Conservation (phyloP, 2,797 vertebrate genomes). For the Xenopus petersii region DNA sequence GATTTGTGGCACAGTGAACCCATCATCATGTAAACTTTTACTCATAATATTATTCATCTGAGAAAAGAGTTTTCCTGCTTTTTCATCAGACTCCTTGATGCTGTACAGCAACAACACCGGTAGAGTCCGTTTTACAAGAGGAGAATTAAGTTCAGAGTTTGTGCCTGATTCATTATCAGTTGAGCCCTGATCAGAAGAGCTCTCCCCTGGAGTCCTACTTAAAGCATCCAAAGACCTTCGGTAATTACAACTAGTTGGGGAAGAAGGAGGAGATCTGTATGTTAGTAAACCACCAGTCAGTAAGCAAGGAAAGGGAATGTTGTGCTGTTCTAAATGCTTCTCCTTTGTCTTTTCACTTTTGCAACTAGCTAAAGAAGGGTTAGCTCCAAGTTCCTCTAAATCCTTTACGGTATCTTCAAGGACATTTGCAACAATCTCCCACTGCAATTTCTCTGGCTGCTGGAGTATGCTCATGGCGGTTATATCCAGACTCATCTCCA, state of each 20-base stretch:
- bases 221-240: constrained; percentile 84
- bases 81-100: constrained; percentile 96
- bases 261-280: constrained; percentile 86
- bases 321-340: constrained; percentile 88
- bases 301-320: constrained; percentile 98
- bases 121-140: constrained; percentile 87
- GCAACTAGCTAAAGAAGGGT: constrained; percentile 78
- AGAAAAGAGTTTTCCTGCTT: constrained; percentile 92
- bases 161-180: constrained; percentile 93
- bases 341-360: constrained; percentile 93
- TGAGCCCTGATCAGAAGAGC: constrained; percentile 83
- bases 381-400: constrained; percentile 93
- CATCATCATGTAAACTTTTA: constrained; percentile 95
- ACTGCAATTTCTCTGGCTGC: constrained; percentile 96
- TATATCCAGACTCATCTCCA: constrained; percentile 91
- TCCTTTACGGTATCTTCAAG: constrained; percentile 97
- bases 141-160: constrained; percentile 83
- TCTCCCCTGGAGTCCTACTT: constrained; percentile 87
- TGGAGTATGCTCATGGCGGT: constrained; percentile 94
- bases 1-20: constrained; percentile 96
- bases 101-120: constrained; percentile 93
- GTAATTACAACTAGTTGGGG: constrained; percentile 77
- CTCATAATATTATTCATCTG: constrained; percentile 98
- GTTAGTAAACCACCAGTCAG: constrained; percentile 91
- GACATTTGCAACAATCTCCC: constrained; percentile 97